Evolutionary conservation across 2,888 invertebrate genomes (phyloP).

Genomic region (Sthenelais limicola): DNA sequence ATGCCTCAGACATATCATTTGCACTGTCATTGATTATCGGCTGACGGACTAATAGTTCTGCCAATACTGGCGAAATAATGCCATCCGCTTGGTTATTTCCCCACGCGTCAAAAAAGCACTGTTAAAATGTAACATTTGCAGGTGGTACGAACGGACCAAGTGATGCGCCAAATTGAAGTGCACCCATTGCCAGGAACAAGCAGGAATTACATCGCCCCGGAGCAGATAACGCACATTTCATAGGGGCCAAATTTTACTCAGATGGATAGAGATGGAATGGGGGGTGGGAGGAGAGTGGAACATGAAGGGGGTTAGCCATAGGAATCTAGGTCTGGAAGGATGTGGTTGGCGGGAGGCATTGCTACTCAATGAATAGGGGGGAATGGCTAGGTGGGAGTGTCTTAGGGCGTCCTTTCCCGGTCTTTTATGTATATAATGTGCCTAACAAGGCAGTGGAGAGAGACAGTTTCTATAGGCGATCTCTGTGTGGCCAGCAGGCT

Average conservation of each 20-base stretch:
- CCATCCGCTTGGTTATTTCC: slow-evolving; percentile 32
- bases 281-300: neutral
- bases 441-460: slow-evolving; percentile 15
- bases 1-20: slow-evolving; percentile 38
- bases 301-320: neutral
- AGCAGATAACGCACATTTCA: neutral
- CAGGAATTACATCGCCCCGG: neutral
- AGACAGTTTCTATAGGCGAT: neutral
- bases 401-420: neutral
- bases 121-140: neutral
- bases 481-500: neutral
- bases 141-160: neutral
- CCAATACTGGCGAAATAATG: slow-evolving; percentile 33
- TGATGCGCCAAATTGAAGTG: neutral
- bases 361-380: too few relatives aligned
- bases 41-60: slow-evolving; percentile 30
- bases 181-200: neutral
- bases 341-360: too few relatives aligned
- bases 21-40: slow-evolving; percentile 39
- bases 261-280: neutral
- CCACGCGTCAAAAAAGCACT: neutral
- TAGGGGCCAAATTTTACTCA: too few relatives aligned
- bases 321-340: too few relatives aligned
- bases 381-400: neutral
- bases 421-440: slow-evolving; percentile 23